Evolutionary conservation across 2,797 vertebrate genomes (phyloP).

Genomic region (Lagocephalus sceleratus): DNA sequence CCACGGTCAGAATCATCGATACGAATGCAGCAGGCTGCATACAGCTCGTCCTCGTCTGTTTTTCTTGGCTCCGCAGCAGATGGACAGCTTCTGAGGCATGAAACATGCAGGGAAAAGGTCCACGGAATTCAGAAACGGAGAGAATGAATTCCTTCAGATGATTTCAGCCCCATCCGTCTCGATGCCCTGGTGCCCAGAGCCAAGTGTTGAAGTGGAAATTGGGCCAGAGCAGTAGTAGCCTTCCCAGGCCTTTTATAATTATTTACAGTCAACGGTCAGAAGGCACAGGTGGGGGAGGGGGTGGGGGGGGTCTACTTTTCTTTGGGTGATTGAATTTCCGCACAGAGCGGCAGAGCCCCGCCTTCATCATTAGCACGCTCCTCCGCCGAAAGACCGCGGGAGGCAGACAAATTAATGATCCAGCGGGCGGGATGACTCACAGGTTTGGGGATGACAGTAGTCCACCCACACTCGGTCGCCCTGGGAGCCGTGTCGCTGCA

Average conservation of each 20-base stretch:
- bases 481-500: slow-evolving; percentile 37
- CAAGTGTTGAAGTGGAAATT: slow-evolving; percentile 46
- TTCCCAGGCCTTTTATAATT: slow-evolving; percentile 15
- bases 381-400: slow-evolving; percentile 43
- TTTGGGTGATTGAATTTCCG: slow-evolving; percentile 18
- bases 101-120: slow-evolving; percentile 41
- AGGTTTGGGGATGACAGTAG: slow-evolving; percentile 56
- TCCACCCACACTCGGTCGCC: slow-evolving; percentile 34
- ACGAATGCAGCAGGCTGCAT: slow-evolving; percentile 37
- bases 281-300: slow-evolving; percentile 52
- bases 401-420: slow-evolving; percentile 69
- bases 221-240: slow-evolving; percentile 45
- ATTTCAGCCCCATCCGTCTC: slow-evolving; percentile 40
- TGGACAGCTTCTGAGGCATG: slow-evolving; percentile 64
- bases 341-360: slow-evolving; percentile 21
- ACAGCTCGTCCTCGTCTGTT: slow-evolving; percentile 24
- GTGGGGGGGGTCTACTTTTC: slow-evolving; percentile 10
- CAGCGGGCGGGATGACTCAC: slow-evolving; percentile 60
- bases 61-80: slow-evolving; percentile 51
- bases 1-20: slow-evolving; percentile 30
- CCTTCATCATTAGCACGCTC: slow-evolving; percentile 56
- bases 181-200: slow-evolving; percentile 49
- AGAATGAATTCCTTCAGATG: slow-evolving; percentile 46
- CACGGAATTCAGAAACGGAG: slow-evolving; percentile 30
- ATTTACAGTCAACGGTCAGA: too few relatives aligned